Evolutionary conservation across 1,140 invertebrate species (phyloP), one percentile per base, ranked within the genome.

Genomic region (Ditylenchus dipsaci): DNA sequence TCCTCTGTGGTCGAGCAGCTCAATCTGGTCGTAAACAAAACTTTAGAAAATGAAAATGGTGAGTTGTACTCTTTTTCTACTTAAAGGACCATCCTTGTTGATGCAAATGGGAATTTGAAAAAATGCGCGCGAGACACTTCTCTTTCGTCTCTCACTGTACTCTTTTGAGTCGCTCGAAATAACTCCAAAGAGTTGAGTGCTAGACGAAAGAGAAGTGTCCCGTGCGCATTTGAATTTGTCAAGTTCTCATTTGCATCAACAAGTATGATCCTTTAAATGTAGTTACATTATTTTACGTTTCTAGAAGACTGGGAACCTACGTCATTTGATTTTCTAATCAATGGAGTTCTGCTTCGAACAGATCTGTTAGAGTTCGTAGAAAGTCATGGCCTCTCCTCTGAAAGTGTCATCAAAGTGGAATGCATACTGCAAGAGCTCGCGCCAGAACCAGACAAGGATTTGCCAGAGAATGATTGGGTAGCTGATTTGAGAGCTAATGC

Each of bases 291-390:
- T 63, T 26, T 66, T 38, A 8, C 45, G 15, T 63, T 62, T 78
- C 30, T 43, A 79, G 78, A 71, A 17, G 43, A 73, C 23, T 80
- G 79, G 78, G 63, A 77, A 56, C 60, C 63, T 1, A 53, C 65
- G 26, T 47, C 69, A 23, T 82, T 82, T 60, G 78, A 80, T 43
- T 82, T 80, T 63, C 66, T 80, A 13, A 73, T 80, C 38, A 72
- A 78, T 17, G 63, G 63, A 19, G 67, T 71, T 5, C 73, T 80
- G 42, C 47, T 80, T 7, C 26, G 78, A 11, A 63, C 57, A 38
- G 60, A 67, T 21, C 53, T 80, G n/a, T 53, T 65, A 13, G 79
- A 80, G 19, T 78, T 76, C 57, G 72, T 80, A 29, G 72, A 75
- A 17, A 66, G 66, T 19, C 65, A 77, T 53, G 60, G 69, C 38